Evolutionary conservation across 2,113 vertebrate genomes (phyloP).

Genomic region (Rhagologus leucostigma): DNA sequence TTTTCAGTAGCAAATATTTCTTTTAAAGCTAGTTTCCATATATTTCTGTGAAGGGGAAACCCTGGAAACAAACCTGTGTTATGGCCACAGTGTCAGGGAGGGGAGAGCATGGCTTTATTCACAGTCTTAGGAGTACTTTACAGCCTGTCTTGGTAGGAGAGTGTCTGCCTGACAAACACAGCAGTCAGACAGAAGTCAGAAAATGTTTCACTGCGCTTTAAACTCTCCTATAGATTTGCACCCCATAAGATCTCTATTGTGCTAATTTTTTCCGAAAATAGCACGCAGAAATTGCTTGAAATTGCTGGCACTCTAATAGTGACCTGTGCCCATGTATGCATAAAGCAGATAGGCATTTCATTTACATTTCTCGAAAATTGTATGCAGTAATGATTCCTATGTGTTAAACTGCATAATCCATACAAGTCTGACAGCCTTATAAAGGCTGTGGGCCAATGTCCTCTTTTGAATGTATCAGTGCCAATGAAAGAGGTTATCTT

Average conservation of each 20-base stretch:
- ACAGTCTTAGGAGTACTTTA: neutral
- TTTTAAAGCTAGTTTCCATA: neutral
- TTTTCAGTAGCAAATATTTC: neutral
- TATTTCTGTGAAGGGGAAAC: neutral
- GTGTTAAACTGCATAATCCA: slow-evolving; percentile 60
- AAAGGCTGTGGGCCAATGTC: neutral
- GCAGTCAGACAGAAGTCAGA: neutral
- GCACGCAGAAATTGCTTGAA: slow-evolving; percentile 37
- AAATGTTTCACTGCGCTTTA: neutral
- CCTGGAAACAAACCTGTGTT: neutral
- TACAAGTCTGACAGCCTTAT: slow-evolving; percentile 27
- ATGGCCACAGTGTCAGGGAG: neutral
- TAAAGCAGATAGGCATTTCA: slow-evolving; percentile 36
- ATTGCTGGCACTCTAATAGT: slow-evolving; percentile 32
- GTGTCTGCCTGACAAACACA: neutral
- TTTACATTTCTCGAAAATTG: slow-evolving; percentile 23
- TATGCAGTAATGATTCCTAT: slow-evolving; percentile 37
- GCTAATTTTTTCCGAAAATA: slow-evolving; percentile 25
- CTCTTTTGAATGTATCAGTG: slow-evolving; percentile 11
- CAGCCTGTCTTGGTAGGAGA: neutral
- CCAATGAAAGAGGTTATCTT: neutral
- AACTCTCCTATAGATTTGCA: slow-evolving; percentile 12
- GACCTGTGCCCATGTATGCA: slow-evolving; percentile 28
- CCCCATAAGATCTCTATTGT: neutral
- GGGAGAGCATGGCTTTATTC: neutral